Conservation (phyloP, 2,797 vertebrate species). For the Acanthurus leucopareius region DNA sequence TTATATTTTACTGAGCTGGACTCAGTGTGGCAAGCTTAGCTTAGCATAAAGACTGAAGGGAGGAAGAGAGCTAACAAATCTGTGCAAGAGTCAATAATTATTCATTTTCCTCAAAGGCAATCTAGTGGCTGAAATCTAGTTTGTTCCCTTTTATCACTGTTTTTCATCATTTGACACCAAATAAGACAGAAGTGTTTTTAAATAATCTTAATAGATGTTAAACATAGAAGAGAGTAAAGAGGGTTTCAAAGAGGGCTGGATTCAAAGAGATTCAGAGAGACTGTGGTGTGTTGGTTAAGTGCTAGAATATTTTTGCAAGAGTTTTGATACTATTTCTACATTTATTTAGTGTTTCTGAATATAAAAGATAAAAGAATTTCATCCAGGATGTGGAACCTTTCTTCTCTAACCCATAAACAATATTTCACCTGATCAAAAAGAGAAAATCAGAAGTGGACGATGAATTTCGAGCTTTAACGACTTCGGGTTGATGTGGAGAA, state of each 20-base stretch:
- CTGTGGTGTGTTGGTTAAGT: background rate
- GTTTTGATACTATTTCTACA: background rate
- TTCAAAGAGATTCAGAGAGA: slow-evolving; percentile 8
- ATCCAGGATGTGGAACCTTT: background rate
- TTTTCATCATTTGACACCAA: background rate
- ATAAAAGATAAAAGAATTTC: background rate
- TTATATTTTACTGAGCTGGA: background rate
- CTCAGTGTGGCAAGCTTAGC: background rate
- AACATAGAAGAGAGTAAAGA: slow-evolving; percentile 1
- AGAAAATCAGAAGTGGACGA: background rate
- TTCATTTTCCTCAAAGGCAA: slow-evolving; percentile 15
- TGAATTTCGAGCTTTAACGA: background rate
- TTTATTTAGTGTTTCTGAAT: background rate
- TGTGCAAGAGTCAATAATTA: slow-evolving; percentile 11
- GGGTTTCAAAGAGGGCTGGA: background rate
- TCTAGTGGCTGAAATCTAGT: background rate
- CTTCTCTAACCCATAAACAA: background rate
- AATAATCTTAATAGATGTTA: slow-evolving; percentile 29
- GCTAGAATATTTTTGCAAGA: background rate
- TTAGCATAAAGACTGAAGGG: background rate
- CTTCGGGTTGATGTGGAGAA: background rate
- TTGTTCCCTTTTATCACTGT: background rate
- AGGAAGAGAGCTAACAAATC: slow-evolving; percentile 20
- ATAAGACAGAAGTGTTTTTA: slow-evolving; percentile 7
- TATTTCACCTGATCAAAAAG: slow-evolving; percentile 1